These are phyloP conservation scores for Physella acuta DNA, from an alignment of 1,140 invertebrate genomes.

Conservation along the genomic window DNA sequence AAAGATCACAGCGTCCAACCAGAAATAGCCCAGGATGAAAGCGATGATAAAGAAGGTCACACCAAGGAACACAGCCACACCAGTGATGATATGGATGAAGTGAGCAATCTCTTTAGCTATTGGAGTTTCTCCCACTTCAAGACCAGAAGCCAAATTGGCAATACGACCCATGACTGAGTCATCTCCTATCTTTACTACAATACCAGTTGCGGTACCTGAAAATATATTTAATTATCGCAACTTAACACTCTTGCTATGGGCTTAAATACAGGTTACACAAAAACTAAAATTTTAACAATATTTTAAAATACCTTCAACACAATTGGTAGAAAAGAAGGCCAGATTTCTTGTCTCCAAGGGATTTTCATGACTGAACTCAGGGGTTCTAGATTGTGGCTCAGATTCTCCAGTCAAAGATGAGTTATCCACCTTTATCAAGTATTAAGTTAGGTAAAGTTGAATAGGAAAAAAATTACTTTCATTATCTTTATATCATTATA, in stretches of 20 bases:
- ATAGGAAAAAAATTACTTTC: not conserved
- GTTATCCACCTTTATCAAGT: slow-evolving; percentile 61
- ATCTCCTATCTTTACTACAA: slow-evolving; percentile 96
- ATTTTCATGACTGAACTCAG: slow-evolving; percentile 92
- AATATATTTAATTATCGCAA: slow-evolving; percentile 1
- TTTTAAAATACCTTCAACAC: slow-evolving; percentile 78
- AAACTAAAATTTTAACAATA: not conserved
- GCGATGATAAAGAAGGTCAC: slow-evolving; percentile 97
- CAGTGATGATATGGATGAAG: slow-evolving; percentile 98
- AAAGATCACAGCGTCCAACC: slow-evolving; percentile 71
- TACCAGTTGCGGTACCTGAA: slow-evolving; percentile 83
- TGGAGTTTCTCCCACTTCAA: slow-evolving; percentile 95
- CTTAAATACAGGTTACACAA: not conserved
- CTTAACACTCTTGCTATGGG: not conserved
- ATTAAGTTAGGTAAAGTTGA: not conserved
- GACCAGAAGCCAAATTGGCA: slow-evolving; percentile 91
- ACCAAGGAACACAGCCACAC: slow-evolving; percentile 95
- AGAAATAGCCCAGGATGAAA: slow-evolving; percentile 94
- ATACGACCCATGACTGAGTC: slow-evolving; percentile 98
- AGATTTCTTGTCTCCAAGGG: slow-evolving; percentile 95
- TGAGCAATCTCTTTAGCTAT: slow-evolving; percentile 98
- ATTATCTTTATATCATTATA: not conserved
- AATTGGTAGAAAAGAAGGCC: slow-evolving; percentile 96
- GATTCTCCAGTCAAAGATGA: slow-evolving; percentile 89
- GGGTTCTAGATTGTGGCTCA: slow-evolving; percentile 86